Percentiles rank a stretch among this genome's conserved stretches.
phyloP scores from a whole-genome alignment of 2,888 invertebrate species.

The Globia sparganii region DNA sequence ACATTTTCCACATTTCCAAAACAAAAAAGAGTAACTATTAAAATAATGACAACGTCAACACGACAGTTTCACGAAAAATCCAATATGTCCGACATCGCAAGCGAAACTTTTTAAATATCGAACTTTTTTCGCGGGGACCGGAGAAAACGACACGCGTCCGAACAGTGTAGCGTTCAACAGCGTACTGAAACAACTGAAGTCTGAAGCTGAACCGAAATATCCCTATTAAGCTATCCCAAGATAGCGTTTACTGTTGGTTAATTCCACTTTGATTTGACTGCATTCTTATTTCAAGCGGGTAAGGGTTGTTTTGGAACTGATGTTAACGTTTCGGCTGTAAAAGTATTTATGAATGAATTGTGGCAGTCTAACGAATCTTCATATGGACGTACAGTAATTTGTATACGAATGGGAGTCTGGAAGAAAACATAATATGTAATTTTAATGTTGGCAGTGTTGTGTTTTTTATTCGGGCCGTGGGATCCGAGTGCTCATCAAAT shows the following conservation, averaged over 20 bases:
- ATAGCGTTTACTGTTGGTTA: slow-evolving; percentile 11
- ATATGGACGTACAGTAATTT: slow-evolving; percentile 72
- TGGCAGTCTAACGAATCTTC: slow-evolving; percentile 55
- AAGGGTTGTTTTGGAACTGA: slow-evolving; percentile 33
- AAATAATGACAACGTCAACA: slow-evolving; percentile 36
- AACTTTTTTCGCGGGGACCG: slow-evolving; percentile 64
- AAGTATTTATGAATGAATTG: slow-evolving; percentile 54
- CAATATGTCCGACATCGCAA: slow-evolving; percentile 48
- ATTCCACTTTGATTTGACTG: background rate
- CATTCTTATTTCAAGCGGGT: slow-evolving; percentile 25
- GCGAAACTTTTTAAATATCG: slow-evolving; percentile 65
- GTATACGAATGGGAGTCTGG: slow-evolving; percentile 69
- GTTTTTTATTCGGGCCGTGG: too few relatives aligned
- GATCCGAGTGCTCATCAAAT: too few relatives aligned
- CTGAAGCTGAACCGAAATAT: slow-evolving; percentile 37
- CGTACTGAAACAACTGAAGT: slow-evolving; percentile 56
- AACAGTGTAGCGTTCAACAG: slow-evolving; percentile 29
- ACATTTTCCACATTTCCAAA: slow-evolving; percentile 49
- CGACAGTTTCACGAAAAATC: slow-evolving; percentile 41
- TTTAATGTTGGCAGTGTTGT: slow-evolving; percentile 69
- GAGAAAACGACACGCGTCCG: slow-evolving; percentile 41
- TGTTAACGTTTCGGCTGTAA: background rate
- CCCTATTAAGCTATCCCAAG: slow-evolving; percentile 47
- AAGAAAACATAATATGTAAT: slow-evolving; percentile 73
- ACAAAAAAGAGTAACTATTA: slow-evolving; percentile 39